Evolutionary conservation across 2,888 invertebrate species (phyloP).

Genomic region (Muschampia plurimacula): DNA sequence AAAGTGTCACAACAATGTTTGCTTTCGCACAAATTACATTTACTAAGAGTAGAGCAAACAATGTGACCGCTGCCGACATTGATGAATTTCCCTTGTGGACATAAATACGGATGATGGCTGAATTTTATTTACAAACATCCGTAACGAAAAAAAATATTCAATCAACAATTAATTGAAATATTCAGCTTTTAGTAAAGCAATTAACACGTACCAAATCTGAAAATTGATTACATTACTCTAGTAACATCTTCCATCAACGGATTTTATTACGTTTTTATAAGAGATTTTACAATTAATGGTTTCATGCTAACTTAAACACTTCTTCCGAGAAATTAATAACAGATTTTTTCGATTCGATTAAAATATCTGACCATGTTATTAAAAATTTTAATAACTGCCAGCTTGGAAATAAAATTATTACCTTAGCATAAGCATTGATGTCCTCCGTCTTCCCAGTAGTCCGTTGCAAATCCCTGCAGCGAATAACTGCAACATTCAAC

Average conservation of each 20-base stretch:
- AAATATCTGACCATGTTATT: conserved; percentile 11
- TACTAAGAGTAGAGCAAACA: conserved; percentile 20
- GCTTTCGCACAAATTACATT: conserved; percentile 24
- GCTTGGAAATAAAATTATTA: conserved; percentile 52
- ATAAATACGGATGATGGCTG: conserved; percentile 11
- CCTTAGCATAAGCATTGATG: conserved; percentile 94
- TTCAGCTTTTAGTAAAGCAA: conserved; percentile 18
- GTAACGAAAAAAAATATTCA: not conserved
- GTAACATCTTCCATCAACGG: conserved; percentile 32
- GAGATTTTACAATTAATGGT: conserved; percentile 25
- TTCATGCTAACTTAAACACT: conserved; percentile 29
- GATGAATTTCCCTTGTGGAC: conserved; percentile 29
- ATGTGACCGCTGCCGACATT: conserved; percentile 32
- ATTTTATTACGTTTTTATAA: conserved; percentile 9
- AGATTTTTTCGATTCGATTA: conserved; percentile 19
- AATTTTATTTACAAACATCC: conserved; percentile 10
- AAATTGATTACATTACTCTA: conserved; percentile 23
- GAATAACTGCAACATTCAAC: conserved; percentile 87
- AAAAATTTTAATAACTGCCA: not conserved
- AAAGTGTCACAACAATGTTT: conserved; percentile 11
- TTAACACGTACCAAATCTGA: conserved; percentile 32
- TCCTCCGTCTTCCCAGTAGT: conserved; percentile 87
- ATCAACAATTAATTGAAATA: conserved; percentile 10
- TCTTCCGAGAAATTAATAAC: conserved; percentile 9
- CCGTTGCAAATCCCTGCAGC: conserved; percentile 90